These are phyloP conservation scores for Colaptes auratus DNA, from an alignment of 2,113 vertebrate species.

Conservation along the genomic window DNA sequence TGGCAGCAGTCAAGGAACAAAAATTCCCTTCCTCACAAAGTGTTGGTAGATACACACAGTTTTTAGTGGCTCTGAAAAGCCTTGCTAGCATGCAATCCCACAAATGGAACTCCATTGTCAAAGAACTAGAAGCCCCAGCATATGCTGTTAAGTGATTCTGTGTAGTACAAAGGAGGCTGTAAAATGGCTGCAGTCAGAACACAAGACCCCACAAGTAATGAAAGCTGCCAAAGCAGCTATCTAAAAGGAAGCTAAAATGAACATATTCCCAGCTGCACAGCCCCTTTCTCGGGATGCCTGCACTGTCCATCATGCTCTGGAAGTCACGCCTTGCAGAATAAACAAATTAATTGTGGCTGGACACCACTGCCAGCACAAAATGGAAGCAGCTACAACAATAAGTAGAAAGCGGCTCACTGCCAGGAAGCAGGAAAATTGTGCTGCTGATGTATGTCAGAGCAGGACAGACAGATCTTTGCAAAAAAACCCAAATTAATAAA, in stretches of 20 bases:
- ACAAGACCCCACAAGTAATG: not conserved
- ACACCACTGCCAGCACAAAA: conserved; percentile 44
- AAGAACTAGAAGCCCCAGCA: not conserved
- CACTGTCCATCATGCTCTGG: conserved; percentile 28
- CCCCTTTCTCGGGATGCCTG: conserved; percentile 33
- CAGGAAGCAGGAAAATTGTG: conserved; percentile 25
- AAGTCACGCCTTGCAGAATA: conserved; percentile 10
- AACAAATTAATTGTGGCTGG: conserved; percentile 56
- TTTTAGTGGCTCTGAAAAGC: not conserved
- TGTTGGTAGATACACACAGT: not conserved
- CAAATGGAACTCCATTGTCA: not conserved
- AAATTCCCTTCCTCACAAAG: not conserved
- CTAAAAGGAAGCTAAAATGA: conserved; percentile 35
- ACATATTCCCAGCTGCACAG: not conserved
- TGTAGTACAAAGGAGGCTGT: not conserved
- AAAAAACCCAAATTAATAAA: conserved; percentile 1
- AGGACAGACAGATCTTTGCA: not conserved
- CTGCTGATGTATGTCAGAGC: not conserved
- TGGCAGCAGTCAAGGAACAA: not conserved
- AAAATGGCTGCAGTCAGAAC: conserved; percentile 29
- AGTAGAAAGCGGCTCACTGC: not conserved
- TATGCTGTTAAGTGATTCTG: not conserved
- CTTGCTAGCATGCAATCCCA: not conserved
- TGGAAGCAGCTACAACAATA: conserved; percentile 50
- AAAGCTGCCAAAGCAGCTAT: conserved; percentile 21